A percentile compares a stretch with the other conserved stretches of the same genome.
Conservation (phyloP, 2,888 invertebrate genomes). For the Allophyes oxyacanthae region DNA sequence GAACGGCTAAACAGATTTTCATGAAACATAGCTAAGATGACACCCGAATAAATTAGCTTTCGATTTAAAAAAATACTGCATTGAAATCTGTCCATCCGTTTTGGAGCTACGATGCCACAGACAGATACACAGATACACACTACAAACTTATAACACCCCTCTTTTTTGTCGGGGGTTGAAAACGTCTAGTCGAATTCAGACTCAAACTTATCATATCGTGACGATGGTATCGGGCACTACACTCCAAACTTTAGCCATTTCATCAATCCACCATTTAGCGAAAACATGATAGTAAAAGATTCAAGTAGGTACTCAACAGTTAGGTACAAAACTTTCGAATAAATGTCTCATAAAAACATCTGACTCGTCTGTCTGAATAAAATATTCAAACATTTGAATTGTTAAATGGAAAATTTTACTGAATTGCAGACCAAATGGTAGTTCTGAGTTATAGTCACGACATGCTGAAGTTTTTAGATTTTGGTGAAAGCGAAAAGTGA, state of each 20-base stretch:
- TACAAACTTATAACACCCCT: no score
- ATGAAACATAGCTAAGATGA: no score
- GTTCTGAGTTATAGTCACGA: slow-evolving; percentile 14
- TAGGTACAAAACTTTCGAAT: slow-evolving; percentile 21
- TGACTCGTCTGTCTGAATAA: slow-evolving; percentile 8
- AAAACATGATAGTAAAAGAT: slow-evolving; percentile 9
- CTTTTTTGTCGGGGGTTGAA: not conserved
- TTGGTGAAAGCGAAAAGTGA: slow-evolving; percentile 5
- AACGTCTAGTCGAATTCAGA: not conserved
- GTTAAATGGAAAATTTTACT: slow-evolving; percentile 12
- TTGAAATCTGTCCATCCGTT: no score
- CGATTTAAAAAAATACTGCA: no score
- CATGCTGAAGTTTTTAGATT: slow-evolving; percentile 10
- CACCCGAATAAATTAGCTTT: no score
- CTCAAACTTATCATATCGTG: not conserved
- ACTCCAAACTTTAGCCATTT: slow-evolving; percentile 31
- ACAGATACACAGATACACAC: no score
- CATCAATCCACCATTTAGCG: slow-evolving; percentile 19
- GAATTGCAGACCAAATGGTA: slow-evolving; percentile 5
- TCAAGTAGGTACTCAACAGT: slow-evolving; percentile 1
- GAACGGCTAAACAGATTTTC: no score
- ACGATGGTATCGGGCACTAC: slow-evolving; percentile 7
- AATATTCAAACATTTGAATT: slow-evolving; percentile 16
- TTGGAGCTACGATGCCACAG: no score
- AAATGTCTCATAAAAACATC: not conserved